phyloP scores from a whole-genome alignment of 2,797 vertebrate genomes.

The Acanthiza pusilla region DNA sequence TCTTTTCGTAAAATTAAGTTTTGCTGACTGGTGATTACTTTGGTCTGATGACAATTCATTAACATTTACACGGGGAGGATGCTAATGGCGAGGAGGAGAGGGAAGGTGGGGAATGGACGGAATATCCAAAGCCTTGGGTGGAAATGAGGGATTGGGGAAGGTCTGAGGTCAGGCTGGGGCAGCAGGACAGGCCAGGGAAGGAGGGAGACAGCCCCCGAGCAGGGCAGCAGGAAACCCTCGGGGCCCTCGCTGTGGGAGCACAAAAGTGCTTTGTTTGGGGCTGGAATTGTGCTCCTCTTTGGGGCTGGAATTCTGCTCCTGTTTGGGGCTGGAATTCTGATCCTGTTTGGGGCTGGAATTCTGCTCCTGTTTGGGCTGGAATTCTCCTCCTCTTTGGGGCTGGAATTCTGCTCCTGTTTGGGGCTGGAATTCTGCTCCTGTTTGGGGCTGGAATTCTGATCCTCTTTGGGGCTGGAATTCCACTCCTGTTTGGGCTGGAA shows the following conservation, averaged over 20 bases:
- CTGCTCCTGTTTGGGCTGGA: not conserved
- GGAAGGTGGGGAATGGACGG: not conserved
- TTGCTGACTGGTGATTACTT: conserved; percentile 39
- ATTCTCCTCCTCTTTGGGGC: not conserved
- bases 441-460: not conserved
- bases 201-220: not conserved
- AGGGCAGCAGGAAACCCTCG: not conserved
- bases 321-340: not conserved
- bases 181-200: not conserved
- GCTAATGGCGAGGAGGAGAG: not conserved
- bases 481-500: not conserved
- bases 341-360: not conserved
- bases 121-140: not conserved
- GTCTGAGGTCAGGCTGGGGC: not conserved
- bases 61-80: not conserved
- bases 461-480: not conserved
- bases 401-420: no score
- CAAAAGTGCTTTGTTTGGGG: conserved; percentile 20
- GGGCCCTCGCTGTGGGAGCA: not conserved
- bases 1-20: conserved; percentile 45
- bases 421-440: not conserved
- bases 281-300: not conserved
- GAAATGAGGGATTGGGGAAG: not conserved
- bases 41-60: conserved; percentile 50
- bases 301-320: no score